Evolutionary conservation across 2,113 vertebrate genomes (phyloP).

Genomic region (Phocoena sinus): DNA sequence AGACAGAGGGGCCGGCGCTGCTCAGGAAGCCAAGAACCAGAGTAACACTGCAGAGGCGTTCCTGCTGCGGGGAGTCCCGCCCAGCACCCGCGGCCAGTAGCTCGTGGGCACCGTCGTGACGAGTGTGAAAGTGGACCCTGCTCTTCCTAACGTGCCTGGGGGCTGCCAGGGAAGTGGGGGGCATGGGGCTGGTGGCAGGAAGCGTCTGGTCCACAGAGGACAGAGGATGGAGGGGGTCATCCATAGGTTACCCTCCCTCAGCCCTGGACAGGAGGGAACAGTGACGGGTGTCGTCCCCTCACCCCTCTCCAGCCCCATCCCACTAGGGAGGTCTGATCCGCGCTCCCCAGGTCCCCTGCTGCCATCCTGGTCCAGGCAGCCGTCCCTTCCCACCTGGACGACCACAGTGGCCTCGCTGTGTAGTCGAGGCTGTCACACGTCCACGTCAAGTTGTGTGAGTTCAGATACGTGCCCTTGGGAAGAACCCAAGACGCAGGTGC

Average conservation of each 20-base stretch:
- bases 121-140: not conserved
- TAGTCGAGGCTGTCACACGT: accelerated
- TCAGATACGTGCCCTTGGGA: not conserved
- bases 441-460: accelerated
- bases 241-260: not conserved
- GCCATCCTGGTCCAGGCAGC: not conserved
- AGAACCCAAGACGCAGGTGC: not conserved
- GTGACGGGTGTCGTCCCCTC: not conserved
- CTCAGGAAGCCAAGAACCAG: not conserved
- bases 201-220: not conserved
- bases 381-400: accelerated
- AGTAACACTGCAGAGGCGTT: not conserved
- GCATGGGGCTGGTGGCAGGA: not conserved
- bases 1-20: not conserved
- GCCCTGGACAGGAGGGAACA: not conserved
- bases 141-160: not conserved
- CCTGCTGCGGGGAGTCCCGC: not conserved
- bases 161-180: not conserved
- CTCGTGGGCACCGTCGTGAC: not conserved
- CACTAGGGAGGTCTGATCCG: not conserved
- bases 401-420: not conserved
- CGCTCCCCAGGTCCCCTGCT: no score
- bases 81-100: not conserved
- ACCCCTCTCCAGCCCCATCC: not conserved
- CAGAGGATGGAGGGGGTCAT: not conserved